These are phyloP conservation scores for Haliclona indistincta DNA, from an alignment of 37 sponge, comb jelly and placozoan genomes.

Conservation along the genomic window DNA sequence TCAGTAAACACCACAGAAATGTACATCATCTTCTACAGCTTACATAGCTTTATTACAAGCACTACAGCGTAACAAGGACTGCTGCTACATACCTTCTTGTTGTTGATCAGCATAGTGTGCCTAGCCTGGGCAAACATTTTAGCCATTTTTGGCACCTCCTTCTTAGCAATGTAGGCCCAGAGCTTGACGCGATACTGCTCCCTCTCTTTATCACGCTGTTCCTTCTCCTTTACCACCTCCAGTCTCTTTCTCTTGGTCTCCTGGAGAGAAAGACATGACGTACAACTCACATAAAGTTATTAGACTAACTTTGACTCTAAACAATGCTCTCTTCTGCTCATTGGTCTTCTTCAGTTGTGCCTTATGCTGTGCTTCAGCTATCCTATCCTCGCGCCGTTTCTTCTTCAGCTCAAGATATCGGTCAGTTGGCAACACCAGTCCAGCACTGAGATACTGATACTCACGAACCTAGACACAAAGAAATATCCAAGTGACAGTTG, in stretches of 20 bases:
- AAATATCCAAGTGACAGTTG: too few species aligned
- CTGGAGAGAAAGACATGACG: not conserved
- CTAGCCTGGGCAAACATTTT: constrained; percentile 46
- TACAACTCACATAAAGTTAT: not conserved
- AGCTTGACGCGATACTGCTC: constrained; percentile 42
- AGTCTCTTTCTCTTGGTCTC: not conserved
- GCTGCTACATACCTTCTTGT: constrained; percentile 47
- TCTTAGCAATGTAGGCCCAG: constrained; percentile 81
- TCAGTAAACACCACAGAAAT: too few species aligned
- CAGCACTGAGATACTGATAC: constrained; percentile 68
- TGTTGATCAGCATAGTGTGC: constrained; percentile 43
- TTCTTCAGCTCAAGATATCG: constrained; percentile 48
- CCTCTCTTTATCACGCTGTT: constrained; percentile 20
- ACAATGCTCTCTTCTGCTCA: too few species aligned
- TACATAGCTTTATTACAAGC: too few species aligned
- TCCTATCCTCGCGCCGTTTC: constrained; percentile 5
- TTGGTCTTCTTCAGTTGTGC: not conserved
- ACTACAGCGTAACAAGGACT: too few species aligned
- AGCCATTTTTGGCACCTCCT: constrained; percentile 83
- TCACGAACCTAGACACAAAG: constrained; percentile 26
- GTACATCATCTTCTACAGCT: too few species aligned
- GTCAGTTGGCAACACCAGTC: constrained; percentile 44
- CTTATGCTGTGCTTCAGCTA: not conserved
- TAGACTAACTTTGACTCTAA: too few species aligned
- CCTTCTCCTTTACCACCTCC: constrained; percentile 9